A percentile compares a stretch with the other conserved stretches of the same genome.
These are phyloP conservation scores for Sinocyclocheilus rhinocerous DNA, from an alignment of 2,113 vertebrate genomes.

Conservation along the genomic window DNA sequence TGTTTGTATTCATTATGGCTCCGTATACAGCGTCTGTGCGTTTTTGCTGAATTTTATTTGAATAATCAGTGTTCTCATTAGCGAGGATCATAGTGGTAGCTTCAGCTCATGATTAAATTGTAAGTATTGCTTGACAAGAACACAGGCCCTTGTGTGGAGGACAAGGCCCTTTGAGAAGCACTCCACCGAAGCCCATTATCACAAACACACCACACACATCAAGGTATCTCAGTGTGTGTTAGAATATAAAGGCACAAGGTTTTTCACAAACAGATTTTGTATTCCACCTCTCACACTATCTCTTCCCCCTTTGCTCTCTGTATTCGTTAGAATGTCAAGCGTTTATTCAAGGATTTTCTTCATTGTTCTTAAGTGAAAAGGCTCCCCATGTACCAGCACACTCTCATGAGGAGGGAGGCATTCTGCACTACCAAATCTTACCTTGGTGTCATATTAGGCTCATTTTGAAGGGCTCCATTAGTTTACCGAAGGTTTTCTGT, in stretches of 20 bases:
- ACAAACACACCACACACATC: not conserved
- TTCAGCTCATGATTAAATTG: conserved; percentile 29
- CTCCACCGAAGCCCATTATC: not conserved
- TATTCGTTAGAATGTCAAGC: not conserved
- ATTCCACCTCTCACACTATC: not conserved
- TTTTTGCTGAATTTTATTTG: not conserved
- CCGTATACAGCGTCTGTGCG: not conserved
- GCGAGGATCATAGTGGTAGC: not conserved
- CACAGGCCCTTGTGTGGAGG: conserved; percentile 22
- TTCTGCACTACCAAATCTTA: not conserved
- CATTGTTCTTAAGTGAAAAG: not conserved
- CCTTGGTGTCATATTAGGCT: not conserved
- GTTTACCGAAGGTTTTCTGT: not conserved
- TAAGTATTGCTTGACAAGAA: conserved; percentile 18
- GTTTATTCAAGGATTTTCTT: not conserved
- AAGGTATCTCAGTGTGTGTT: conserved; percentile 12
- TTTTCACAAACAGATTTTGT: not conserved
- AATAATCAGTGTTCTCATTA: conserved; percentile 36
- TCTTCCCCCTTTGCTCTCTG: not conserved
- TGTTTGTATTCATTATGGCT: conserved; percentile 25
- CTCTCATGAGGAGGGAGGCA: not conserved
- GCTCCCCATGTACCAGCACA: not conserved
- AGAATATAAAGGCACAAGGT: not conserved
- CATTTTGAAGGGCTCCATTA: not conserved
- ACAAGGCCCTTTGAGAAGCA: conserved; percentile 12